These are phyloP conservation scores for Macroteleia sp. DNA, from an alignment of 2,888 invertebrate species.

Conservation along the genomic window DNA sequence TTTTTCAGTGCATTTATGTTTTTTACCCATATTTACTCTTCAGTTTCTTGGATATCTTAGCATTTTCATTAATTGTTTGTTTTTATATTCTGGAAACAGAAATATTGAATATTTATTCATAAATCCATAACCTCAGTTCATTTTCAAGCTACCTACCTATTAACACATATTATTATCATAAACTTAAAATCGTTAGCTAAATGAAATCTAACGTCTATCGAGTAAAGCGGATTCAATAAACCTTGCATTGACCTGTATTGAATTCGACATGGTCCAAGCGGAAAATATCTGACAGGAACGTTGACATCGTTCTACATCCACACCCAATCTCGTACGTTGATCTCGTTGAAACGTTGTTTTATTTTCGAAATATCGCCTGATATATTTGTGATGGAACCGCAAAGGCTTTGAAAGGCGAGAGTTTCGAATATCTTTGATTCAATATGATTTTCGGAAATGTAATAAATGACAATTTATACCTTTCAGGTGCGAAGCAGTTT, in stretches of 20 bases:
- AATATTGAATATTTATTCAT: no score
- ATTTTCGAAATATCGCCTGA: slow-evolving; percentile 3
- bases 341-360: slow-evolving; percentile 43
- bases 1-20: no score
- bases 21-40: no score
- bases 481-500: slow-evolving; percentile 93
- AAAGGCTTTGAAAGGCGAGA: slow-evolving; percentile 5
- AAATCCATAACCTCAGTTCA: no score
- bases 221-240: slow-evolving; percentile 40
- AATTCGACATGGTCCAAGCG: slow-evolving; percentile 24
- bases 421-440: neutral
- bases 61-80: no score
- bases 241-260: slow-evolving; percentile 15
- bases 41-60: no score
- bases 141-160: no score
- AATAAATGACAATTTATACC: slow-evolving; percentile 40
- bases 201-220: slow-evolving; percentile 11
- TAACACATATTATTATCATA: neutral
- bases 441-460: slow-evolving; percentile 33
- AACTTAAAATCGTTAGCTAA: slow-evolving; percentile 20
- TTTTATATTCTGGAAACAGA: no score
- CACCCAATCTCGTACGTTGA: neutral
- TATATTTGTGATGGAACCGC: neutral
- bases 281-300: slow-evolving; percentile 12
- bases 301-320: neutral